Conservation (phyloP, 1,140 invertebrate genomes). For the Ridgeia piscesae region DNA sequence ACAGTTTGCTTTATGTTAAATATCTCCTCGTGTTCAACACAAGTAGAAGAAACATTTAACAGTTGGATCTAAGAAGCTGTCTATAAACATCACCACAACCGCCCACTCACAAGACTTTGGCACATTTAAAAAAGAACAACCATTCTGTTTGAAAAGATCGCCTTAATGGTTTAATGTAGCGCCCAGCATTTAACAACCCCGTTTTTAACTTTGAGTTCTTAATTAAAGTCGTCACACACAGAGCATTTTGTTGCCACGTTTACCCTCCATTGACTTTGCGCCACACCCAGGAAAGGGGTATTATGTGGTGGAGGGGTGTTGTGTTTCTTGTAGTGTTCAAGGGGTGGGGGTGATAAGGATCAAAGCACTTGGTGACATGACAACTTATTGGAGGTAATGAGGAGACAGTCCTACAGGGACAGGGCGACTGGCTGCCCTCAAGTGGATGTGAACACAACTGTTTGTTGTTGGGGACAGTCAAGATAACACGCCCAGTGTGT, state of each 20-base stretch:
- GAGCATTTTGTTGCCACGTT: neutral
- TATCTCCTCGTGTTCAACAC: too few species aligned
- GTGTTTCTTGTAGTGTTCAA: neutral
- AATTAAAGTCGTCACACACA: neutral
- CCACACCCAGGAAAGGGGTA: neutral
- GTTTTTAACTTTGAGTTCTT: neutral
- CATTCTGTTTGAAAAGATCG: neutral
- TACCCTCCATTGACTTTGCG: neutral
- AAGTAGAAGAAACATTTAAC: neutral
- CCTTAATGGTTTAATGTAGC: neutral
- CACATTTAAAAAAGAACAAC: neutral
- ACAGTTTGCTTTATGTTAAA: too few species aligned
- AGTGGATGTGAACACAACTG: neutral
- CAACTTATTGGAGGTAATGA: neutral
- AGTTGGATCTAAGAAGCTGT: neutral
- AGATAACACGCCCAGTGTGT: neutral
- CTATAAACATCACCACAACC: neutral
- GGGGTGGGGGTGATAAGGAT: neutral
- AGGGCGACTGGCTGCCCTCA: neutral
- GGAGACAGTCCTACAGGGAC: neutral
- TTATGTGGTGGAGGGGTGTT: neutral
- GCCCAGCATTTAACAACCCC: neutral
- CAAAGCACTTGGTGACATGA: neutral
- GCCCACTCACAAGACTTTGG: neutral
- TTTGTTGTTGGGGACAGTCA: neutral